phyloP scores from a whole-genome alignment of 2,113 vertebrate genomes.

The Phalacrocorax pelagicus region DNA sequence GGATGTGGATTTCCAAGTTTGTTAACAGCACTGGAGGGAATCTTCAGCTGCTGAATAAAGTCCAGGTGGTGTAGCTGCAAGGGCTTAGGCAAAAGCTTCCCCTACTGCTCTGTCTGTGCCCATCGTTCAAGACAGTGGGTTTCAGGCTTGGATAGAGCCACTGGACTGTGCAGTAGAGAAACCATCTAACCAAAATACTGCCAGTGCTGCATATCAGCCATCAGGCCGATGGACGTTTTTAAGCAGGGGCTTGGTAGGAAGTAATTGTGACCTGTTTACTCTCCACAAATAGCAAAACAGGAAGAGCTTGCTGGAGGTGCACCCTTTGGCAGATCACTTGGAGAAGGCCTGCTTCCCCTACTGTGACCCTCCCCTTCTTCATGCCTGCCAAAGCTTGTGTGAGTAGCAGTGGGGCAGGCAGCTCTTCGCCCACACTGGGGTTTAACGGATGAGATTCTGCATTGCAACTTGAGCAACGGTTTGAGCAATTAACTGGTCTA shows the following conservation, averaged over 20 bases:
- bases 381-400: background rate
- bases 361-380: background rate
- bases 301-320: background rate
- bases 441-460: background rate
- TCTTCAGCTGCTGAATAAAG: background rate
- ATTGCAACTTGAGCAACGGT: background rate
- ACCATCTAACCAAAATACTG: background rate
- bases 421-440: rapidly evolving
- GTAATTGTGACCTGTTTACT: background rate
- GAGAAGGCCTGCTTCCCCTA: background rate
- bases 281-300: background rate
- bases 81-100: background rate
- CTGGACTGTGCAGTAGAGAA: background rate
- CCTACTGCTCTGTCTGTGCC: background rate
- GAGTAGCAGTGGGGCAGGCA: background rate
- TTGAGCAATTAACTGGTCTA: background rate
- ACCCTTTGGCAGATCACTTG: background rate
- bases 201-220: background rate
- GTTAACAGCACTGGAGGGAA: background rate
- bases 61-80: background rate
- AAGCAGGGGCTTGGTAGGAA: background rate
- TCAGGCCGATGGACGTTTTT: background rate
- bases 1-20: background rate
- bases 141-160: background rate
- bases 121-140: background rate